Conservation (phyloP, 2,113 vertebrate species). For the Muscicapa adusta region DNA sequence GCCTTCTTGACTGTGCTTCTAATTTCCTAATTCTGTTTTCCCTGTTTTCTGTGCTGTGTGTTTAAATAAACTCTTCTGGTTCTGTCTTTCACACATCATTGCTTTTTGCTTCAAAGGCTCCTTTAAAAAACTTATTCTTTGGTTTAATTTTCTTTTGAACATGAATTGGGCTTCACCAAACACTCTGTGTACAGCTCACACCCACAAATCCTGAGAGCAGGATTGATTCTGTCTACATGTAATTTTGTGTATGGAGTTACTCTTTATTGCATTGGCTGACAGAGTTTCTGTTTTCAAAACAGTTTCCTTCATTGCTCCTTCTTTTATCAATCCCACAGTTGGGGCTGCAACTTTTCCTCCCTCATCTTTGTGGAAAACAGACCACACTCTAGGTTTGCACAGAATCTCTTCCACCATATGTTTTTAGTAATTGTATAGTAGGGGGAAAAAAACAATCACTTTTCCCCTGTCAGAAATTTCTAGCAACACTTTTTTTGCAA, state of each 20-base stretch:
- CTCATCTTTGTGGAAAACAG: not conserved
- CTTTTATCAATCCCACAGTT: not conserved
- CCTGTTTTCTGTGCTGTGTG: constrained; percentile 54
- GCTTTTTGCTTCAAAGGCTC: constrained; percentile 74
- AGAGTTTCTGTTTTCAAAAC: constrained; percentile 36
- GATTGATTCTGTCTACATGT: not conserved
- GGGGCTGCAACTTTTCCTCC: not conserved
- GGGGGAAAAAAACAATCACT: not conserved
- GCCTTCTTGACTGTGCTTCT: constrained; percentile 64
- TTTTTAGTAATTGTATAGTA: constrained; percentile 37
- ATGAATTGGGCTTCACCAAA: constrained; percentile 71
- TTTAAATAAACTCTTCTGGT: constrained; percentile 74
- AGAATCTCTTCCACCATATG: constrained; percentile 17
- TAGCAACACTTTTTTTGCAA: constrained; percentile 30
- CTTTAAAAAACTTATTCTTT: constrained; percentile 73
- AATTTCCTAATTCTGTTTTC: constrained; percentile 70
- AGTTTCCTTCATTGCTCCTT: not conserved
- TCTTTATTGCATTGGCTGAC: not conserved
- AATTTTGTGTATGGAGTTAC: not conserved
- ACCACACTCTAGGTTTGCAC: constrained; percentile 11
- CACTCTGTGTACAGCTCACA: constrained; percentile 45
- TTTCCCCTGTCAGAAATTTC: constrained; percentile 58
- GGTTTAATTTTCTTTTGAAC: constrained; percentile 73
- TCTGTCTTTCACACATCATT: constrained; percentile 75
- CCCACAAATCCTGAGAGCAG: constrained; percentile 16